These are phyloP conservation scores for Dicyrtomina minuta DNA, from an alignment of 2,888 invertebrate genomes.

Conservation along the genomic window DNA sequence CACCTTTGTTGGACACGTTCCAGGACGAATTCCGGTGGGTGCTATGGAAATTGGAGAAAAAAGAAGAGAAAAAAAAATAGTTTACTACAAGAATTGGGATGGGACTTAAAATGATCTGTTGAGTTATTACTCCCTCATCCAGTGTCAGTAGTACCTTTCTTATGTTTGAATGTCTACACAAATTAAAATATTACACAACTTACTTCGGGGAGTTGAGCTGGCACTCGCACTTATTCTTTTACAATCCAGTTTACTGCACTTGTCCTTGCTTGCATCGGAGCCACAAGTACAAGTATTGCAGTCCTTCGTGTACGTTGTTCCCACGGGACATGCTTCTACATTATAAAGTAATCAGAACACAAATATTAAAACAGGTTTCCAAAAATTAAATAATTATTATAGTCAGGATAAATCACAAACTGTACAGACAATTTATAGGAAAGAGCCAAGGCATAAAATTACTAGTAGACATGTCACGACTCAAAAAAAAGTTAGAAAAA, in stretches of 20 bases:
- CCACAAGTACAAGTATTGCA: conserved; percentile 51
- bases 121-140: no score
- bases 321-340: conserved; percentile 45
- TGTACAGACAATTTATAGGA: no score
- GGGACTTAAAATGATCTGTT: no score
- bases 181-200: not conserved
- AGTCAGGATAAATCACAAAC: no score
- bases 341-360: conserved; percentile 9
- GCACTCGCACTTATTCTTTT: conserved; percentile 33
- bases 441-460: no score
- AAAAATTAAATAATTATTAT: no score
- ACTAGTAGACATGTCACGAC: no score
- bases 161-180: no score
- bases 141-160: no score
- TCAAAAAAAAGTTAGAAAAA: not conserved
- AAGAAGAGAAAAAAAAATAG: no score
- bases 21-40: conserved; percentile 41
- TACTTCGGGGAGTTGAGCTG: conserved; percentile 32
- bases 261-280: conserved; percentile 40
- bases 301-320: conserved; percentile 47
- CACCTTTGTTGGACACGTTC: conserved; percentile 48
- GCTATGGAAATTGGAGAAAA: conserved; percentile 34
- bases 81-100: no score
- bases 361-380: not conserved
- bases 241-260: conserved; percentile 48